A percentile compares a stretch with the other conserved stretches of the same genome.
phyloP scores from a whole-genome alignment of 2,797 vertebrate genomes.

The Micrastur ruficollis region DNA sequence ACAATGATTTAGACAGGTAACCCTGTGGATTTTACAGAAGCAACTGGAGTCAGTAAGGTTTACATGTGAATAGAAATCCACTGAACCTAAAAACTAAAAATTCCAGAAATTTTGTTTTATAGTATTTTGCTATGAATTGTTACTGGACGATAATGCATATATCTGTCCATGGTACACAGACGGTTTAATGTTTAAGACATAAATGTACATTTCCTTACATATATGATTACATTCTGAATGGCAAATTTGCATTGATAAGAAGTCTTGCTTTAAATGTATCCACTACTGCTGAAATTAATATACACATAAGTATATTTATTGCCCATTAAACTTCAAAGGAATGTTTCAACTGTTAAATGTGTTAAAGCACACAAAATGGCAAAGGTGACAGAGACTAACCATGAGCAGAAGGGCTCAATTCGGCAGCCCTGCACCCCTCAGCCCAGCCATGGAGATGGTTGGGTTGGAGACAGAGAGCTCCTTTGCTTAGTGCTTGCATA shows the following conservation, averaged over 20 bases:
- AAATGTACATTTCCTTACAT: background rate
- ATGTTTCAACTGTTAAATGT: background rate
- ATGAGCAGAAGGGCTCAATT: background rate
- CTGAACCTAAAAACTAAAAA: background rate
- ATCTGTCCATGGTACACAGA: background rate
- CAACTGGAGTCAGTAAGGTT: background rate
- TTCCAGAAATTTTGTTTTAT: background rate
- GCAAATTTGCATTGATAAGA: background rate
- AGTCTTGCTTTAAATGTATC: background rate
- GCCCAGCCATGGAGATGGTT: too few species aligned
- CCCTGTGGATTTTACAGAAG: background rate
- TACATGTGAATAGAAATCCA: background rate
- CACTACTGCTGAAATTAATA: background rate
- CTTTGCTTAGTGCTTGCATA: background rate
- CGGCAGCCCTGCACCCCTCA: too few species aligned
- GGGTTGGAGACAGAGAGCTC: background rate
- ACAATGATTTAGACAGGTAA: background rate
- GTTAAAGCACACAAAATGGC: background rate
- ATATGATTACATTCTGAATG: background rate
- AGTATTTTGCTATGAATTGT: background rate
- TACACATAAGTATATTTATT: background rate
- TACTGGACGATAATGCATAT: background rate
- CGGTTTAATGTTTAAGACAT: background rate
- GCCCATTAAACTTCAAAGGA: background rate
- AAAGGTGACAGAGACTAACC: background rate